Evolutionary conservation across 2,113 vertebrate species (phyloP).

Genomic region (Anser cygnoides): DNA sequence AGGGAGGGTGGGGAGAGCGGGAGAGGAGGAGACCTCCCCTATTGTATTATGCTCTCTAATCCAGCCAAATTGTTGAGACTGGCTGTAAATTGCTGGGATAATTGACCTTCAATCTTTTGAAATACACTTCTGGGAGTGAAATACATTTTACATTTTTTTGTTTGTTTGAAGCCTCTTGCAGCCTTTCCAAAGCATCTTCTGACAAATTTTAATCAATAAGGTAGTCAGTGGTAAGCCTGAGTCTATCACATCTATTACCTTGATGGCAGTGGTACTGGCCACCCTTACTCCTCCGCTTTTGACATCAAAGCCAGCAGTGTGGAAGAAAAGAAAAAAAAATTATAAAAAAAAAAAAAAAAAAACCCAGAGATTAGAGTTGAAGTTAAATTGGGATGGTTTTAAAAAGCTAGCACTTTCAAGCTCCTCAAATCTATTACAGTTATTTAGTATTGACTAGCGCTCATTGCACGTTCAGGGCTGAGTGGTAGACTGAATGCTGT

Average conservation of each 20-base stretch:
- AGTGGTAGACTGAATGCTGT: background rate
- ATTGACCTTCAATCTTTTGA: conserved; percentile 34
- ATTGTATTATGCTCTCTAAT: conserved; percentile 26
- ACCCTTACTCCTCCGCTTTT: background rate
- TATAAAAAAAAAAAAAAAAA: background rate
- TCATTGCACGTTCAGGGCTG: background rate
- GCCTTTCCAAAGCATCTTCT: conserved; percentile 34
- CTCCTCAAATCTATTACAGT: background rate
- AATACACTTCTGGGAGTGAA: conserved; percentile 19
- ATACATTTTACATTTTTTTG: background rate
- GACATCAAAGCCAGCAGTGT: background rate
- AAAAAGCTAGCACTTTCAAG: conserved; percentile 1
- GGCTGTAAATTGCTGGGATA: conserved; percentile 22
- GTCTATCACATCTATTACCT: conserved; percentile 31
- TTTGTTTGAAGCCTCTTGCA: background rate
- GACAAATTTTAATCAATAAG: conserved; percentile 47
- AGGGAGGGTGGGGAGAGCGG: background rate
- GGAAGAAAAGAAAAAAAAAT: background rate
- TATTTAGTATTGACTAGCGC: background rate
- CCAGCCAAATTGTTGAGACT: conserved; percentile 12
- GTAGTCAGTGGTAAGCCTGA: conserved; percentile 47
- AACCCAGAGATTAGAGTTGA: conserved; percentile 12
- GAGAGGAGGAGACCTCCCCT: background rate
- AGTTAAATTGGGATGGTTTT: conserved; percentile 3
- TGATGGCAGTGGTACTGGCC: conserved; percentile 22